phyloP scores from a whole-genome alignment of 2,113 vertebrate species.

The Probosciger aterrimus region DNA sequence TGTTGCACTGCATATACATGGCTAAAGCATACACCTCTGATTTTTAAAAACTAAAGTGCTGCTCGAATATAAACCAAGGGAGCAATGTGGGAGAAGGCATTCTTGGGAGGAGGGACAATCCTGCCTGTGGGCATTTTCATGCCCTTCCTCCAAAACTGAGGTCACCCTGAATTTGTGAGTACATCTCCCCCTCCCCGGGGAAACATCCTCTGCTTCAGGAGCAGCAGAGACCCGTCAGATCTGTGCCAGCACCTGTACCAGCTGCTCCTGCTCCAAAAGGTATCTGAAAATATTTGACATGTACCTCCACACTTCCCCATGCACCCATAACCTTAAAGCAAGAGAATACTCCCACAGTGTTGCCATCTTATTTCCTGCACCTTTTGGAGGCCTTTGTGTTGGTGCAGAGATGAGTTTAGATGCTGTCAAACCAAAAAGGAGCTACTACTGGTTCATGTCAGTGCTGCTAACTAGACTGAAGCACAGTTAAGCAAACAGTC shows the following conservation, averaged over 20 bases:
- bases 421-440: background rate
- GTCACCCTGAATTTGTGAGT: background rate
- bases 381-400: background rate
- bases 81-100: background rate
- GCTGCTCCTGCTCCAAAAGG: background rate
- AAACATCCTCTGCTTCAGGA: background rate
- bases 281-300: background rate
- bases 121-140: background rate
- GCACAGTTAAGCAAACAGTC: background rate
- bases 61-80: background rate
- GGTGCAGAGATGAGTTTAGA: background rate
- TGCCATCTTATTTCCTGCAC: background rate
- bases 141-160: background rate
- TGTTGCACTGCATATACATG: rapidly evolving
- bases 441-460: background rate
- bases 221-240: background rate
- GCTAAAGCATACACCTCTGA: rapidly evolving
- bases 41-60: background rate
- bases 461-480: background rate
- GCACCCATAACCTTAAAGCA: background rate
- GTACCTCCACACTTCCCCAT: rapidly evolving
- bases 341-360: background rate
- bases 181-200: background rate
- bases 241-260: background rate
- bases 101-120: background rate